Base-by-base conservation (phyloP, 2,888 invertebrate genomes). In the Noctua janthe region DNA sequence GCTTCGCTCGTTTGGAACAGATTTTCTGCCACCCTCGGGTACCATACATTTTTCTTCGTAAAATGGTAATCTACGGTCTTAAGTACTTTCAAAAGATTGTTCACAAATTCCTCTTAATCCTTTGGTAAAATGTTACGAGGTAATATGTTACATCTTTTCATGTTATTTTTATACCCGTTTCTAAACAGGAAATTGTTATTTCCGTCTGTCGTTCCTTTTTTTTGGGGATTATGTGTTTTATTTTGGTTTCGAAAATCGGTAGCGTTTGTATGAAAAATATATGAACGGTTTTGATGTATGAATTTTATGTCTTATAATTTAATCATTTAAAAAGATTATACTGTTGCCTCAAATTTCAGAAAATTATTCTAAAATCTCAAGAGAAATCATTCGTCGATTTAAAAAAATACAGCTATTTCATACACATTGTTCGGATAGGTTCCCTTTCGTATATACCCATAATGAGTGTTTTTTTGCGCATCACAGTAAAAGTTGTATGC, bases 61-160 rank as follows among this genome's bases (percentile, higher is more conserved):
- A 79, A 82, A 76, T 74, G 49, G 47, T 87, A 88, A 80, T 82
- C 71, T 75, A 74, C 66, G 70, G 70, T 73, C 49, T 82, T 76
- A 80, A 23, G 35, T 47, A 49, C 23, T 64, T n/a, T 74, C 51
- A 76, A 72, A 85, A 85, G 73, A 85, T 85, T 75, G 54, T 75
- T 67, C 76, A 47, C 62, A 71, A 81, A 82, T 66, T 70, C 69
- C 51, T 67, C 72, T 56, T 77, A 76, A 88, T 85, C 71, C 74
- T 78, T 75, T 47, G 43, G 70, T 43, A 84, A 86, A 74, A 56
- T 51, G 62, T 75, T 78, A 49, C 29, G 72, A 54, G 11, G 72
- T 76, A 73, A 83, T 73, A 62, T 66, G 77, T 78, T n/a, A 74
- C 47, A n/a, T 47, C 62, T n/a, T 66, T 76, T 73, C 17, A 51